Conservation (phyloP, 2,888 invertebrate species). For the Noctua comes region DNA sequence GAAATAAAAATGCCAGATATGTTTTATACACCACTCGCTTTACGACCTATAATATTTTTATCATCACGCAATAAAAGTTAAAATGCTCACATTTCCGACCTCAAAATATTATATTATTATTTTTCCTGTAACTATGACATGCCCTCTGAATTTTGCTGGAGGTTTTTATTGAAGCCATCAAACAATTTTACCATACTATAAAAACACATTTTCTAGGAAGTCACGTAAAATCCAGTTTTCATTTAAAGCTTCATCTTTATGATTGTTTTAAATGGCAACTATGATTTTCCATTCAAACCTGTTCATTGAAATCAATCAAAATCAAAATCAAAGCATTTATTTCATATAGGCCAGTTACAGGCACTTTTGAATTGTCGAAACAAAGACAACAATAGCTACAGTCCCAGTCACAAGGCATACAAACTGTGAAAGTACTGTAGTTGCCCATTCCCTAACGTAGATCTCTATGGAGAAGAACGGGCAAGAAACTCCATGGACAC, state of each 20-base stretch:
- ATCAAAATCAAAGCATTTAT: no score
- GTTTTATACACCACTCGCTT: constrained; percentile 22
- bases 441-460: no score
- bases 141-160: constrained; percentile 17
- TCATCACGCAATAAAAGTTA: constrained; percentile 11
- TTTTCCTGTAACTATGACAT: constrained; percentile 7
- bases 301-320: no score
- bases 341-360: no score
- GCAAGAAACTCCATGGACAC: no score
- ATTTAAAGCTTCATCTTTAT: not conserved
- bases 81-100: constrained; percentile 24
- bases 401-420: no score
- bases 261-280: not conserved
- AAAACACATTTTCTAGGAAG: not conserved
- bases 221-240: not conserved
- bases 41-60: constrained; percentile 36
- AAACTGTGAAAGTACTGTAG: no score
- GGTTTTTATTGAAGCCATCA: constrained; percentile 31
- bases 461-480: no score
- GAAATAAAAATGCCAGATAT: not conserved
- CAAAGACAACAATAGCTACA: no score
- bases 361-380: no score
- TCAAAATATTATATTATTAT: constrained; percentile 20
- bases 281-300: not conserved
- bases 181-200: not conserved